phyloP scores from a whole-genome alignment of 2,113 vertebrate genomes.

The Gambusia holbrooki region DNA sequence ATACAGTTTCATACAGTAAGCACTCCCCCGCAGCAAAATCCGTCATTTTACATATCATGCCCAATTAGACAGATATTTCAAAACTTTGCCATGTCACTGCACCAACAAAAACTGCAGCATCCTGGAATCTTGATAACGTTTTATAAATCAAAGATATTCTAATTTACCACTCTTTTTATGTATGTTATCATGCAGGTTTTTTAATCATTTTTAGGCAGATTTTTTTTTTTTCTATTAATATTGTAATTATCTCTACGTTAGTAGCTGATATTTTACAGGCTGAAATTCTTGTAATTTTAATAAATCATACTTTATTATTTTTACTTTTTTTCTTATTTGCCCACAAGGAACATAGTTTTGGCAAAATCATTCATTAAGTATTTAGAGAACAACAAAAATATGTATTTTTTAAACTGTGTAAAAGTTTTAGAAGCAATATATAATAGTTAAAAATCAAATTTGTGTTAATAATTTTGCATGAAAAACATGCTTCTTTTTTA shows the following conservation, averaged over 20 bases:
- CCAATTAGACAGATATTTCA: slow-evolving; percentile 69
- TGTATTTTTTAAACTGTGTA: neutral
- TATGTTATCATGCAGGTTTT: neutral
- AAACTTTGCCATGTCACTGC: slow-evolving; percentile 16
- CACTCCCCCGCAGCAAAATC: slow-evolving; percentile 65
- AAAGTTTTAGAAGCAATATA: neutral
- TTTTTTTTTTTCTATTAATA: too few species aligned
- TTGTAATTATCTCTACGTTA: too few species aligned
- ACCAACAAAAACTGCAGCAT: slow-evolving; percentile 8
- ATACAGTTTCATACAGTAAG: slow-evolving; percentile 71
- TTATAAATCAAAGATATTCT: neutral
- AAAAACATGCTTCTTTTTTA: neutral
- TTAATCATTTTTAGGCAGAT: neutral
- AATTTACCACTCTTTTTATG: neutral
- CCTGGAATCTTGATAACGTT: neutral
- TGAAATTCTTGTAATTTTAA: neutral
- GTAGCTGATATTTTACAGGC: neutral
- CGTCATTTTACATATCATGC: slow-evolving; percentile 73
- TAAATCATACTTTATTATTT: neutral
- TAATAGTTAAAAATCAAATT: neutral
- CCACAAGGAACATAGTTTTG: neutral
- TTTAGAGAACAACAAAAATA: neutral
- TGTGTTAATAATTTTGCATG: neutral
- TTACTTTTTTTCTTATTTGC: neutral
- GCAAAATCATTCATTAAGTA: neutral